Conservation (phyloP, 2,113 vertebrate species). For the Mesitornis unicolor region DNA sequence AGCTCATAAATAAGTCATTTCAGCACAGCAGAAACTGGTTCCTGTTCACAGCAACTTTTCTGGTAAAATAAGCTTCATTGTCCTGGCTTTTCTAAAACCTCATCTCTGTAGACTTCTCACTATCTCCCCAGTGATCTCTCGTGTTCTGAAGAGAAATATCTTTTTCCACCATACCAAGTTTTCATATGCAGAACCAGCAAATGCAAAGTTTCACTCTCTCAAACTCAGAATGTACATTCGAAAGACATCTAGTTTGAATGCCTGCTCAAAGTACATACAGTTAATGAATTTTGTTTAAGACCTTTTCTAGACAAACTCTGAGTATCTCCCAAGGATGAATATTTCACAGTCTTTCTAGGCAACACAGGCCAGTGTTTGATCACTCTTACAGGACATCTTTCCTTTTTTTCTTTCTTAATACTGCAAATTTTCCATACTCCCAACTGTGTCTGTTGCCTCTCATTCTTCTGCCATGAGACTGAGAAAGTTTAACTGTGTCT, state of each 20-base stretch:
- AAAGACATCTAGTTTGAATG: not conserved
- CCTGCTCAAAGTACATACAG: not conserved
- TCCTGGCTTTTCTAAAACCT: not conserved
- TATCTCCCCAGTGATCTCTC: not conserved
- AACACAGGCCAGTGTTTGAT: not conserved
- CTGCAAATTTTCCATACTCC: not conserved
- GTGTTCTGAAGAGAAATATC: not conserved
- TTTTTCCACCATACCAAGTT: not conserved
- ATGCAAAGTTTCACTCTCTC: not conserved
- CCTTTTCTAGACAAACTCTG: not conserved
- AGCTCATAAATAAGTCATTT: not conserved
- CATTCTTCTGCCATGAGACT: not conserved
- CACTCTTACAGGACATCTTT: rapidly evolving
- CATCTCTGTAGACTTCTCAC: not conserved
- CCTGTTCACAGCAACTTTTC: not conserved
- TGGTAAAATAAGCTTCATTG: not conserved
- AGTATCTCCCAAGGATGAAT: not conserved
- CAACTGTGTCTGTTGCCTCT: not conserved
- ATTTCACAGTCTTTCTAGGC: not conserved
- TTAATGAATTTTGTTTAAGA: not conserved
- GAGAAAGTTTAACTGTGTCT: not conserved
- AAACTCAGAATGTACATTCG: not conserved
- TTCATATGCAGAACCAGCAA: not conserved
- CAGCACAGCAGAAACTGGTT: not conserved
- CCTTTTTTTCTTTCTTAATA: not conserved